phyloP scores from a whole-genome alignment of 2,113 vertebrate species.

The Chionodraco myersi region DNA sequence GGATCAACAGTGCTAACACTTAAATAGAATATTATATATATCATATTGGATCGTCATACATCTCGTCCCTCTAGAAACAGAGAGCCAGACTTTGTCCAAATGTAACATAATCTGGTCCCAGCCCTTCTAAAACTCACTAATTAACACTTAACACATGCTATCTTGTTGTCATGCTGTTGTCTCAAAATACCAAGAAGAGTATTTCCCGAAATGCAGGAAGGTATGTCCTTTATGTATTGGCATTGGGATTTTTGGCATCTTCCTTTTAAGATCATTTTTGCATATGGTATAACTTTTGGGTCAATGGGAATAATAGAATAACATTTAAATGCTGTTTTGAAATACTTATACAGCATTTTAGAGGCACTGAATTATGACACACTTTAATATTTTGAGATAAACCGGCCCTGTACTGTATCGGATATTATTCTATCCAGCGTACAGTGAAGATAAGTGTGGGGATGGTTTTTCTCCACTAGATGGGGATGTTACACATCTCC shows the following conservation, averaged over 20 bases:
- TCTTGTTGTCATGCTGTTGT: background rate
- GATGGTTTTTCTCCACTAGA: conserved; percentile 55
- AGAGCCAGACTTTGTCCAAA: background rate
- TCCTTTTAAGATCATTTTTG: too few relatives aligned
- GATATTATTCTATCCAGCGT: background rate
- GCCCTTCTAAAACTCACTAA: background rate
- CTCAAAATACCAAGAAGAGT: background rate
- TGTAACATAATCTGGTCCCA: background rate
- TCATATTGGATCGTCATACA: background rate
- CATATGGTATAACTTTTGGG: too few relatives aligned
- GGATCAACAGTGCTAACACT: background rate
- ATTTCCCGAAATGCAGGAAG: too few relatives aligned
- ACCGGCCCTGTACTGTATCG: background rate
- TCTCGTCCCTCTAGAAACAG: background rate
- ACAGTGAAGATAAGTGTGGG: background rate
- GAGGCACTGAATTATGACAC: background rate
- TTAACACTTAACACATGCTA: background rate
- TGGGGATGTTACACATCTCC: conserved; percentile 29
- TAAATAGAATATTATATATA: background rate
- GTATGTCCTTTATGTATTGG: too few relatives aligned
- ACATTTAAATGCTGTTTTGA: background rate
- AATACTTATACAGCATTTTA: background rate
- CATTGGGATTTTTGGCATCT: too few relatives aligned
- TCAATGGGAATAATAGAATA: too few relatives aligned
- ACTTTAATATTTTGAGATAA: background rate